phyloP scores from a whole-genome alignment of 2,888 invertebrate species.

The Callyntrura sp. region DNA sequence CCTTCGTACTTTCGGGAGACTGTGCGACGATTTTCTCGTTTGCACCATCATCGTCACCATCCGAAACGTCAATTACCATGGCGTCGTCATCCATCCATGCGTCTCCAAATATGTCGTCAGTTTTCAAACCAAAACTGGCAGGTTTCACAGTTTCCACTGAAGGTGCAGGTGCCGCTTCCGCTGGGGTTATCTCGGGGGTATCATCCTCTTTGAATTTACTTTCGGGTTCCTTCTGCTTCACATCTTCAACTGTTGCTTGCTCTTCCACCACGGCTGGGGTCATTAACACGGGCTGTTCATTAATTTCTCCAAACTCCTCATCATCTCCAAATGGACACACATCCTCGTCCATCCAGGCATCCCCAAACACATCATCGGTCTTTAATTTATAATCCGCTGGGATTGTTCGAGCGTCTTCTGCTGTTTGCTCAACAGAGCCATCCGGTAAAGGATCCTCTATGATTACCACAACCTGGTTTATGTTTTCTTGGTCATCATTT shows the following conservation, averaged over 20 bases:
- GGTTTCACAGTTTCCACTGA: not conserved
- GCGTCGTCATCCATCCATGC: constrained; percentile 79
- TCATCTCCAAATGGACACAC: constrained; percentile 68
- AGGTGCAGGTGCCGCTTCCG: constrained; percentile 2
- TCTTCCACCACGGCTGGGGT: not conserved
- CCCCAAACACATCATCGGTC: constrained; percentile 62
- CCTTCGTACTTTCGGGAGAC: constrained; percentile 72
- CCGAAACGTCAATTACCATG: constrained; percentile 76
- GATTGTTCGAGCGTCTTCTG: constrained; percentile 17
- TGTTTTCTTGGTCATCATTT: constrained; percentile 19
- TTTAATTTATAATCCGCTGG: constrained; percentile 41
- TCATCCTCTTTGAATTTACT: not conserved
- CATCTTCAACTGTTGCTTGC: not conserved
- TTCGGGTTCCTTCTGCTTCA: not conserved
- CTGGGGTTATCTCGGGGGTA: constrained; percentile 23
- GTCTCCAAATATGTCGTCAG: constrained; percentile 76
- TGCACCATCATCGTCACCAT: constrained; percentile 51
- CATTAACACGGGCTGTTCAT: not conserved
- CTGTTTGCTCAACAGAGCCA: constrained; percentile 30
- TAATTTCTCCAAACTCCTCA: not conserved
- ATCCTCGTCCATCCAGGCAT: constrained; percentile 78
- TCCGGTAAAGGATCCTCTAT: not conserved
- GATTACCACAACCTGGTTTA: constrained; percentile 24
- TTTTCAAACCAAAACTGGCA: constrained; percentile 54
- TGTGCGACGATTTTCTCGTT: not conserved